Base-by-base conservation (phyloP, 2,888 invertebrate genomes). In the Rotaria sp. region DNA sequence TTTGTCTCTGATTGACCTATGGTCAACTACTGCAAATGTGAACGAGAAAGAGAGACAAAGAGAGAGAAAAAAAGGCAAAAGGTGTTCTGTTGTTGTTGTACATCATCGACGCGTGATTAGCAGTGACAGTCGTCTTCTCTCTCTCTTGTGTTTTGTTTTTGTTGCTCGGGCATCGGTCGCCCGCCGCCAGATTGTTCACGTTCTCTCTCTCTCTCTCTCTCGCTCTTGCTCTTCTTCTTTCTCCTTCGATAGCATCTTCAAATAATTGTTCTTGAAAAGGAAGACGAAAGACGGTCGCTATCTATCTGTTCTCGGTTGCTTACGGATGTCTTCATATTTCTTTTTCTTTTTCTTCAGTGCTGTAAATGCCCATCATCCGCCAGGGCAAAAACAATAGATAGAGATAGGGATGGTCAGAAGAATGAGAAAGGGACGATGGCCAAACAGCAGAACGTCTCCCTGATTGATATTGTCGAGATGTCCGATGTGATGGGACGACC, bases 1-100 rank as follows among this genome's bases (percentile, higher is more conserved):
- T 67, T 67, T 67, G 67, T 67, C 67, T 67, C 67, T 67, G 67
- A 67, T 67, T 67, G 67, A 67, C 67, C 67, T 67, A 67, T 67
- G 67, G 67, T 67, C 67, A 67, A 67, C 67, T 67, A 67, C 67
- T 67, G 67, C 35, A 67, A 35, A 67, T 67, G 67, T 67, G 35
- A 67, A 67, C 67, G 67, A 67, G 57, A 57, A 18, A 26, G 24
- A n/a, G 59, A 59, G 59, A 59, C 10, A 57, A 11, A 15, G 30
- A 67, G 67, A 30, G 67, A 35, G 35, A 35, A 35, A 67, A 67
- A n/a, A 5, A 35, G 35, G 30, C 13, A 67, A 67, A 67, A 67
- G 67, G 67, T 67, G 67, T 67, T 67, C 67, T 67, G 67, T 67
- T 67, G 67, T 67, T 67, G 67, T 67, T 67, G 67, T 67, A 67